phyloP scores from a whole-genome alignment of 2,888 invertebrate genomes.

The Sphecodes monilicornis region DNA sequence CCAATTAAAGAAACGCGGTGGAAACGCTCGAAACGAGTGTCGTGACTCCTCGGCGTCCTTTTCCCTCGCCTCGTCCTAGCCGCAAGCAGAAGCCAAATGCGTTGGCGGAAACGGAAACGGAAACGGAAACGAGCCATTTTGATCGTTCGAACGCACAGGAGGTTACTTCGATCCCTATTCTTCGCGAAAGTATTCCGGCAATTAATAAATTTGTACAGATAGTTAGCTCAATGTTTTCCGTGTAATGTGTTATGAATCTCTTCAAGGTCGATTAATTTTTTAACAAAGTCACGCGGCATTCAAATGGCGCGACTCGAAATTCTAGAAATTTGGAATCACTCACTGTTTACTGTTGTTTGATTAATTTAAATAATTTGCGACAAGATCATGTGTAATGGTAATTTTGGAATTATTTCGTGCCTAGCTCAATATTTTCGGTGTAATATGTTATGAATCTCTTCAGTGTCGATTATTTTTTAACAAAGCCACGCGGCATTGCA shows the following conservation, averaged over 20 bases:
- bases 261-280: too few species aligned
- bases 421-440: too few species aligned
- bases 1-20: conserved; percentile 80
- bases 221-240: not conserved
- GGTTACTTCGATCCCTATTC: not conserved
- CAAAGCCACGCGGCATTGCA: too few species aligned
- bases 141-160: not conserved
- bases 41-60: conserved; percentile 9
- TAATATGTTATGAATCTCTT: too few species aligned
- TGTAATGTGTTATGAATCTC: not conserved
- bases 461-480: too few species aligned
- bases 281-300: too few species aligned
- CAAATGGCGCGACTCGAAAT: too few species aligned
- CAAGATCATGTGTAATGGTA: too few species aligned
- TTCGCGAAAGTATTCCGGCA: not conserved
- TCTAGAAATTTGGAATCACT: too few species aligned
- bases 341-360: too few species aligned
- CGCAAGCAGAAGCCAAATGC: not conserved
- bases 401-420: too few species aligned
- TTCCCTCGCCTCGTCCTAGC: not conserved
- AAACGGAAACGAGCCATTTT: not conserved
- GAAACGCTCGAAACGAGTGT: conserved; percentile 49
- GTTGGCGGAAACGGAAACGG: not conserved
- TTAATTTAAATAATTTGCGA: too few species aligned
- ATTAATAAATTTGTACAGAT: not conserved